Evolutionary conservation across 2,888 invertebrate genomes (phyloP).

Genomic region (Sturmia bella): DNA sequence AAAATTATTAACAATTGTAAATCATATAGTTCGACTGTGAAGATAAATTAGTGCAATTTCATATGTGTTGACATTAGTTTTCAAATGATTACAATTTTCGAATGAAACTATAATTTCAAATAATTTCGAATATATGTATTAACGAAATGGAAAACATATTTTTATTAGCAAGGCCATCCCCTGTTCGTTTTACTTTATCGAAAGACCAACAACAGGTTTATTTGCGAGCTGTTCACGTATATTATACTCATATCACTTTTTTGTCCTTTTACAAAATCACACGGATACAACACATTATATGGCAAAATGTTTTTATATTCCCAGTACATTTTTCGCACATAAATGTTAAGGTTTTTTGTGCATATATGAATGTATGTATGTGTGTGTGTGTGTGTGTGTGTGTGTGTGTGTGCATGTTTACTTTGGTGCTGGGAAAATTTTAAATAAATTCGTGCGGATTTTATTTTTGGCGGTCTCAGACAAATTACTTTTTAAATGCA

Average conservation of each 20-base stretch:
- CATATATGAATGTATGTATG: background rate
- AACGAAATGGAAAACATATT: constrained; percentile 25
- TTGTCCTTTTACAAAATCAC: constrained; percentile 51
- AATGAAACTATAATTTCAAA: too few relatives aligned
- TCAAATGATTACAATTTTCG: too few relatives aligned
- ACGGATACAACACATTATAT: constrained; percentile 49
- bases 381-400: constrained; percentile 18
- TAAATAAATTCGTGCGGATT: constrained; percentile 80
- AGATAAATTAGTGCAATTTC: too few relatives aligned
- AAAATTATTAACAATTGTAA: too few relatives aligned
- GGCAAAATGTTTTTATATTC: constrained; percentile 59
- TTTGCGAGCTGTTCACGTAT: constrained; percentile 67
- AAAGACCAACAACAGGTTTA: constrained; percentile 72
- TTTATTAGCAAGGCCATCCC: background rate
- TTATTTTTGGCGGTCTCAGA: constrained; percentile 76
- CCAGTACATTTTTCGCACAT: constrained; percentile 44
- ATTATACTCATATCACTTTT: constrained; percentile 58
- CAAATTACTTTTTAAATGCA: constrained; percentile 81
- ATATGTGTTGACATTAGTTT: too few relatives aligned
- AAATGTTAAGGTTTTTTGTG: background rate
- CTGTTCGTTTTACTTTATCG: constrained; percentile 42
- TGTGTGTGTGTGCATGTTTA: constrained; percentile 36
- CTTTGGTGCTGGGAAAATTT: constrained; percentile 72
- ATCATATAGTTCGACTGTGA: too few relatives aligned
- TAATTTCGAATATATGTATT: too few relatives aligned